Conservation (phyloP, 2,888 invertebrate genomes). For the Diarsia mendica region DNA sequence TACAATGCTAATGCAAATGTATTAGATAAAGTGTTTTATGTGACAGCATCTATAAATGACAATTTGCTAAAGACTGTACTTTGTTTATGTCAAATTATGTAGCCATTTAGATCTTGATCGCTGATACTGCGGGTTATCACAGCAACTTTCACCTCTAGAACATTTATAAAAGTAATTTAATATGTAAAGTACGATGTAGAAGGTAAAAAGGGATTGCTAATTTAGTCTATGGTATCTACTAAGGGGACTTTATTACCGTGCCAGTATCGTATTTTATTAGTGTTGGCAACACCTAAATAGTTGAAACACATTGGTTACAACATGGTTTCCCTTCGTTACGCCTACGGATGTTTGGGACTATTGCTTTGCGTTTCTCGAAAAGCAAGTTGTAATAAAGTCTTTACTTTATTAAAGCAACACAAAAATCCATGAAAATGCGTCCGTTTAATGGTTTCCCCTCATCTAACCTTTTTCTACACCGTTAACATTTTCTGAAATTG, state of each 20-base stretch:
- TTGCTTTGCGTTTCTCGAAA: not conserved
- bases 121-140: slow-evolving; percentile 21
- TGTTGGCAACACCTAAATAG: slow-evolving; percentile 4
- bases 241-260: slow-evolving; percentile 31
- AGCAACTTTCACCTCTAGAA: slow-evolving; percentile 36
- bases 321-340: slow-evolving; percentile 20
- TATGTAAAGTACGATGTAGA: slow-evolving; percentile 8
- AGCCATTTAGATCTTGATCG: slow-evolving; percentile 40
- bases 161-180: slow-evolving; percentile 20
- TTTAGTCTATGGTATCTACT: slow-evolving; percentile 1
- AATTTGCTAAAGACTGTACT: slow-evolving; percentile 36
- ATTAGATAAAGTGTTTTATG: slow-evolving; percentile 44
- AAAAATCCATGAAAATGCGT: not conserved
- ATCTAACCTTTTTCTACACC: not conserved
- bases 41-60: slow-evolving; percentile 43
- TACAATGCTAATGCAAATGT: slow-evolving; percentile 43
- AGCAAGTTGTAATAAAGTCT: not conserved
- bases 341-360: not conserved
- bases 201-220: slow-evolving; percentile 10
- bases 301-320: slow-evolving; percentile 7
- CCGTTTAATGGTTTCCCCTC: not conserved
- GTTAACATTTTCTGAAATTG: too few species aligned
- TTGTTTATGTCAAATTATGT: slow-evolving; percentile 47
- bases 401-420: too few species aligned
- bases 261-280: slow-evolving; percentile 25